These are phyloP conservation scores for Macropodus opercularis DNA, from an alignment of 2,797 vertebrate species.

Conservation along the genomic window DNA sequence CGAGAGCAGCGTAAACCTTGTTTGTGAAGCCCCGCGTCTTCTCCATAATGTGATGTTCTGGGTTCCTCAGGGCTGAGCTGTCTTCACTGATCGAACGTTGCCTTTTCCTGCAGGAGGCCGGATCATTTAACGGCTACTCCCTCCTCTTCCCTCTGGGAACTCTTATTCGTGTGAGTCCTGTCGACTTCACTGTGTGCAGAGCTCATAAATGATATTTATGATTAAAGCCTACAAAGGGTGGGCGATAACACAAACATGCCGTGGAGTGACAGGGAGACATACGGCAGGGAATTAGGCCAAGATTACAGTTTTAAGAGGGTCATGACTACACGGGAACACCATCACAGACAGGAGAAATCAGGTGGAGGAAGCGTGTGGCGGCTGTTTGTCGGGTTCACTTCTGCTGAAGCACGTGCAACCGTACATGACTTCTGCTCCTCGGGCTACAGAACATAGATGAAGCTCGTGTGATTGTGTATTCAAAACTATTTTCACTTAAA, in stretches of 20 bases:
- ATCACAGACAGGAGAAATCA: no score
- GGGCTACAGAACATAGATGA: no score
- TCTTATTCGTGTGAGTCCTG: constrained; percentile 33
- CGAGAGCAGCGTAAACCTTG: constrained; percentile 40
- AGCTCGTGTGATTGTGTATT: no score
- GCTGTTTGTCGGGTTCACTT: no score
- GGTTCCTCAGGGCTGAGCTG: constrained; percentile 64
- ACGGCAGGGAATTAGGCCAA: constrained; percentile 54
- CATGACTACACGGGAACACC: constrained; percentile 19
- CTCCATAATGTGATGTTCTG: constrained; percentile 53
- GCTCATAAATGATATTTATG: constrained; percentile 70
- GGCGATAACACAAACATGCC: constrained; percentile 53
- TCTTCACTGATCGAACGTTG: constrained; percentile 75
- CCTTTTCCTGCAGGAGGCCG: constrained; percentile 73
- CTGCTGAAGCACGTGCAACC: no score
- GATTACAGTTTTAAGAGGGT: constrained; percentile 53
- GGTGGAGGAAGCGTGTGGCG: no score
- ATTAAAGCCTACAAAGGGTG: constrained; percentile 42
- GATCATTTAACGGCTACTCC: constrained; percentile 75
- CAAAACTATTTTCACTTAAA: no score
- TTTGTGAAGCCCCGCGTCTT: constrained; percentile 46
- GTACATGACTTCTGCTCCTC: no score
- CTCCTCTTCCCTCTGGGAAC: constrained; percentile 52
- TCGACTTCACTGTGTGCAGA: constrained; percentile 55
- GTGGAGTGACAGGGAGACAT: constrained; percentile 57